Evolutionary conservation across 2,888 invertebrate genomes (phyloP), one percentile per base, ranked within the genome.

Genomic region (Poecilobothrus nobilitatus): DNA sequence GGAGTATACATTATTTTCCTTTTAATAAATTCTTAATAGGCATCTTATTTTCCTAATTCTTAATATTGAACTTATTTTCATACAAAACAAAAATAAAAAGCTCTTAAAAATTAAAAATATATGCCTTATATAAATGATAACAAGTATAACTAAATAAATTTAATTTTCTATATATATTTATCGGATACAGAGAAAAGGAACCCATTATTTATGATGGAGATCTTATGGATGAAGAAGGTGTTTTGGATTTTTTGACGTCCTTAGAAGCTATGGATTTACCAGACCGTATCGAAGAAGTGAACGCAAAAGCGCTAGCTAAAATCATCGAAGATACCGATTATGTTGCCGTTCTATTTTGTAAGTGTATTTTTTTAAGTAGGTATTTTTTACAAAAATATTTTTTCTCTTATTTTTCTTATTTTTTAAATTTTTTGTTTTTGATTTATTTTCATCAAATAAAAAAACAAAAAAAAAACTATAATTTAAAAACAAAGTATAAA

Each of bases 171-270:
- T 37, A 37, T 37, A 37, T 8, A 37, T 27, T 27, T 27, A 27
- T 27, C 5, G 3, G 3, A 5, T 70, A 53, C 71, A 90, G 96
- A 84, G 93, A 96, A 83, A 94, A 92, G 84, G 93, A 95, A 85
- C 95, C 96, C 80, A 95, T 95, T 82, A 91, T 95, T 80, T 97
- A 95, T 84, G 95, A 96, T 85, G 96, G 94, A 84, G 95, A 95
- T 87, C 86, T 95, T 82, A 94, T 94, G 94, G 94, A 95, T 84
- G 95, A 95, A 83, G 94, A 94, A 82, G 91, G 88, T 81, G 95
- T 95, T 74, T 85, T 95, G 81, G 94, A 95, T 84, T 95, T 95
- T 84, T 85, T 95, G 77, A 95, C 95, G 77, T 94, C 94, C 80
- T 86, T 95, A 78, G 95, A 95, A 85, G 93, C 95, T 74, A 94